Conservation (phyloP, 1,140 invertebrate species). For the Littorina saxatilis region DNA sequence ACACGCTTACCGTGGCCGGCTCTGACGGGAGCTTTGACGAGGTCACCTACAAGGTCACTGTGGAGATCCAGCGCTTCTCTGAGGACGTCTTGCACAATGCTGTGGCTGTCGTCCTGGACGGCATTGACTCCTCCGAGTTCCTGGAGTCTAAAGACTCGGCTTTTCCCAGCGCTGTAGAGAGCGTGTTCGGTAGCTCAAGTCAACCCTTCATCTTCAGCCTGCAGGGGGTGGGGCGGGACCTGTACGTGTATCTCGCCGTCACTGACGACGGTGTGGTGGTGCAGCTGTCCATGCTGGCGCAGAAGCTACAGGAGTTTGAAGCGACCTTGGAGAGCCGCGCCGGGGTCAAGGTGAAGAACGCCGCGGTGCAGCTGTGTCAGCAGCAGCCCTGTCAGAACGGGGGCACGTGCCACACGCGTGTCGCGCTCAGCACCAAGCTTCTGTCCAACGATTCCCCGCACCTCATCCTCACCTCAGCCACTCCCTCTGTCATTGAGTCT, state of each 20-base stretch:
- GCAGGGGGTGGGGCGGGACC: conserved; percentile 25
- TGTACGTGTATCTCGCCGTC: conserved; percentile 46
- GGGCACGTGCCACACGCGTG: conserved; percentile 80
- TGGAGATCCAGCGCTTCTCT: conserved; percentile 88
- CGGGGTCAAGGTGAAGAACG: conserved; percentile 47
- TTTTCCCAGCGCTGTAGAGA: conserved; percentile 79
- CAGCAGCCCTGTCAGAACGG: conserved; percentile 52
- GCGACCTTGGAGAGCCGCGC: conserved; percentile 44
- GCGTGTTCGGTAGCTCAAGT: conserved; percentile 33
- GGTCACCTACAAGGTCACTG: conserved; percentile 88
- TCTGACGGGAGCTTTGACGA: conserved; percentile 92
- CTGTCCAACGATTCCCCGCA: conserved; percentile 86
- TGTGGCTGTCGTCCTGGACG: conserved; percentile 84
- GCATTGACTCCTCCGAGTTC: conserved; percentile 85
- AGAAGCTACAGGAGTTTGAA: background rate
- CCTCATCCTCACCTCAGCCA: conserved; percentile 94
- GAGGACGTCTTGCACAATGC: conserved; percentile 90
- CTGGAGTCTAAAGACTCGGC: conserved; percentile 84
- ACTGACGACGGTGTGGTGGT: conserved; percentile 14
- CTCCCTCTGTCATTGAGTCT: conserved; percentile 91
- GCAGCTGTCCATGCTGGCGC: background rate
- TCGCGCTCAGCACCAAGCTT: conserved; percentile 78
- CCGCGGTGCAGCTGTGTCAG: conserved; percentile 43
- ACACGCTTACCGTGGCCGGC: conserved; percentile 86
- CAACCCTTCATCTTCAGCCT: conserved; percentile 46